Evolutionary conservation across 2,113 vertebrate genomes (phyloP).

Genomic region (Oxyura jamaicensis): DNA sequence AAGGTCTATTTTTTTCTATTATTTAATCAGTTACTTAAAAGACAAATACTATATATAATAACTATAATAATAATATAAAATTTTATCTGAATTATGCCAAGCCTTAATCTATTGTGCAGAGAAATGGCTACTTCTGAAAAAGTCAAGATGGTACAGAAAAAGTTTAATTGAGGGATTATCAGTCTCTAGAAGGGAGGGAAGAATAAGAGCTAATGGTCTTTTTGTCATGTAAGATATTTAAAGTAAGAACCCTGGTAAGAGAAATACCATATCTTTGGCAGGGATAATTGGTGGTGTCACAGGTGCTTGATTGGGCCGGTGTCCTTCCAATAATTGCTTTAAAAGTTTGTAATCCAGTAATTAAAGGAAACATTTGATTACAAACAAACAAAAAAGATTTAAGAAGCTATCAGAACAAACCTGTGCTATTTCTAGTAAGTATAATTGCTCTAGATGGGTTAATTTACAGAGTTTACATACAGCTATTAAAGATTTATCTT

Average conservation of each 20-base stretch:
- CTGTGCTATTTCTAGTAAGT: neutral
- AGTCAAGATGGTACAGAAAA: neutral
- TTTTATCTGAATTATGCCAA: neutral
- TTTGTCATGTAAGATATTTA: neutral
- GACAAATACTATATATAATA: conserved; percentile 41
- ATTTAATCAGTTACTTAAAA: conserved; percentile 26
- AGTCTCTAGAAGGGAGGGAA: neutral
- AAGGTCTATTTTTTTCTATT: neutral
- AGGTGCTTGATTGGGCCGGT: neutral
- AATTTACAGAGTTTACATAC: neutral
- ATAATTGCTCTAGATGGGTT: neutral
- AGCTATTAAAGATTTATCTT: neutral
- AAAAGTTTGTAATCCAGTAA: neutral
- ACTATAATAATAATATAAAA: neutral
- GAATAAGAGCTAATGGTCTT: neutral
- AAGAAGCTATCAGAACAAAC: neutral
- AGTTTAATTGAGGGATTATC: neutral
- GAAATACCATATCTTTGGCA: neutral
- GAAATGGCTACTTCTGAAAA: neutral
- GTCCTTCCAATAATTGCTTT: neutral
- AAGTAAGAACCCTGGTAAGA: neutral
- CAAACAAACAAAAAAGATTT: conserved; percentile 1
- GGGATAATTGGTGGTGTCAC: neutral
- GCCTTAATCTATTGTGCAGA: neutral
- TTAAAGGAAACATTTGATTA: neutral